These are phyloP conservation scores for Drosophila asahinai DNA, from an alignment of 1,140 invertebrate genomes.

Conservation along the genomic window DNA sequence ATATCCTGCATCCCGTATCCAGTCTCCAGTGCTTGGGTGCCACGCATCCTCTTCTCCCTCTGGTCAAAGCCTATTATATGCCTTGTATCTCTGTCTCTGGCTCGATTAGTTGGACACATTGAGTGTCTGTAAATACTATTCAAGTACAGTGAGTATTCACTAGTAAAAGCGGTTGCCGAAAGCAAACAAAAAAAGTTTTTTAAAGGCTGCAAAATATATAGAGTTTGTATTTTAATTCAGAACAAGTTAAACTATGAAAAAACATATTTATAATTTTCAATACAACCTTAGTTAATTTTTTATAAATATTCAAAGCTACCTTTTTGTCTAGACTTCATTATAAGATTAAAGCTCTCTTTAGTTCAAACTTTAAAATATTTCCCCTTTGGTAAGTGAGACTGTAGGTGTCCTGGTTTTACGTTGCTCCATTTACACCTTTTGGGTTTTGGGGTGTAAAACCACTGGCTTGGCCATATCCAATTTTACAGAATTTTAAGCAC, in stretches of 20 bases:
- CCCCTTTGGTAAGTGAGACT: constrained; percentile 1
- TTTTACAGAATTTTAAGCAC: constrained; percentile 66
- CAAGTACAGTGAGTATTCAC: constrained; percentile 5
- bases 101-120: constrained; percentile 57
- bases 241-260: no score
- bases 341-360: no score
- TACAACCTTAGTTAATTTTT: no score
- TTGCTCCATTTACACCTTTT: constrained; percentile 60
- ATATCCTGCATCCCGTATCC: constrained; percentile 27
- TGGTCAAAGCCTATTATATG: constrained; percentile 48
- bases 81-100: constrained; percentile 35
- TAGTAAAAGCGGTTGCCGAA: background rate
- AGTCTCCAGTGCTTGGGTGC: constrained; percentile 26
- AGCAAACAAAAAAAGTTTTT: background rate
- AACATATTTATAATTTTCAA: no score
- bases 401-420: constrained; percentile 1
- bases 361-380: background rate
- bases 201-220: no score
- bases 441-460: constrained; percentile 40
- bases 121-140: constrained; percentile 52
- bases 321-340: no score
- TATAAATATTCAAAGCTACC: no score
- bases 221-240: no score
- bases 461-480: constrained; percentile 63
- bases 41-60: constrained; percentile 1